Percentiles rank a stretch among this genome's conserved stretches.
phyloP scores from a whole-genome alignment of 2,113 vertebrate species.

The Equus przewalskii region DNA sequence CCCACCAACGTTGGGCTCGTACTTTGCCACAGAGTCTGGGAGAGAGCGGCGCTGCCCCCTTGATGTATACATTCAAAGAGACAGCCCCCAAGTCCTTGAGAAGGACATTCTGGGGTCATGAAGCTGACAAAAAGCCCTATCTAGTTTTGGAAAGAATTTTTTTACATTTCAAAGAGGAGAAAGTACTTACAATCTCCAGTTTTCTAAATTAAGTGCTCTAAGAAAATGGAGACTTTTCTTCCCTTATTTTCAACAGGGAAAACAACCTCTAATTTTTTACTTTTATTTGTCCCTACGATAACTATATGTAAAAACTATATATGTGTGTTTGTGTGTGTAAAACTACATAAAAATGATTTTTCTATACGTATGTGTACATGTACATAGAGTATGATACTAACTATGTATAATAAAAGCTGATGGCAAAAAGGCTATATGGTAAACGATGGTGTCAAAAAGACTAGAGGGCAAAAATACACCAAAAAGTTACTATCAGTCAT shows the following conservation, averaged over 20 bases:
- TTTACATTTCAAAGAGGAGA: neutral
- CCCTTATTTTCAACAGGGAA: neutral
- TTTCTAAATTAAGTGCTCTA: neutral
- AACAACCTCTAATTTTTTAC: neutral
- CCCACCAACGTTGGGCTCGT: neutral
- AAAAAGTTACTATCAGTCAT: neutral
- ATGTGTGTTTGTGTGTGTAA: neutral
- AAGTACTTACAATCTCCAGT: slow-evolving; percentile 7
- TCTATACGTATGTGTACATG: neutral
- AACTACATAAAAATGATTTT: neutral
- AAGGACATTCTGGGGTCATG: neutral
- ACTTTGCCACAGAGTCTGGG: neutral
- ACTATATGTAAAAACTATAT: neutral
- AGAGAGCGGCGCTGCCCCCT: neutral
- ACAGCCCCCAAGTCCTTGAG: neutral
- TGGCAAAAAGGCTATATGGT: neutral
- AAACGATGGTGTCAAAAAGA: neutral
- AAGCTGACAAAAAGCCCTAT: neutral
- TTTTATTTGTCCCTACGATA: slow-evolving; percentile 27
- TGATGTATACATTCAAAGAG: neutral
- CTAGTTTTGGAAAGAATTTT: neutral
- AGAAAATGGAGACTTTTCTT: neutral
- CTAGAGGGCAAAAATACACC: neutral
- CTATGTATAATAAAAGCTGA: neutral
- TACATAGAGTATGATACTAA: neutral